phyloP scores from a whole-genome alignment of 2,888 invertebrate genomes.

The Drosophila recens region DNA sequence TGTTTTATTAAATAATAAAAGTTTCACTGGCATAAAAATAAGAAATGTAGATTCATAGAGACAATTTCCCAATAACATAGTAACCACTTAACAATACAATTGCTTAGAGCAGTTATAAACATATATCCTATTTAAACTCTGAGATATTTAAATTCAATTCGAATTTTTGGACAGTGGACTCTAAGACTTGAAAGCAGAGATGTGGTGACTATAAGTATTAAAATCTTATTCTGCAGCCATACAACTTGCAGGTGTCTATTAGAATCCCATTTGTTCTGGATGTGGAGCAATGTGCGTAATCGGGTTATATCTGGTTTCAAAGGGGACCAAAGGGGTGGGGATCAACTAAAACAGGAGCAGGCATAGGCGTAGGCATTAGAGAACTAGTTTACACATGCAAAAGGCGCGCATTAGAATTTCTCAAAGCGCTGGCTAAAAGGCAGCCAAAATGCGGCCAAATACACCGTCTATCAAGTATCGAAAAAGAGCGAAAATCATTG shows the following conservation, averaged over 20 bases:
- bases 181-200: conserved; percentile 29
- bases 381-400: conserved; percentile 51
- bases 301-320: conserved; percentile 3
- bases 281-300: conserved; percentile 52
- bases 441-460: conserved; percentile 47
- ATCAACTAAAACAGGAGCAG: conserved; percentile 27
- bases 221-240: conserved; percentile 34
- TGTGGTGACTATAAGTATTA: conserved; percentile 21
- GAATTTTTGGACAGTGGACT: conserved; percentile 25
- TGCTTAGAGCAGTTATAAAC: too few species aligned
- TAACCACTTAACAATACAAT: too few species aligned
- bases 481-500: conserved; percentile 66
- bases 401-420: conserved; percentile 25
- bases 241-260: conserved; percentile 39
- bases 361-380: conserved; percentile 28
- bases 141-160: not conserved
- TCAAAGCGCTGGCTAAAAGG: conserved; percentile 23
- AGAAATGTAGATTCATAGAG: not conserved
- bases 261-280: conserved; percentile 39
- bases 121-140: too few species aligned
- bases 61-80: too few species aligned
- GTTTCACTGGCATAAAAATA: not conserved
- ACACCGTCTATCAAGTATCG: conserved; percentile 44
- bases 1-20: not conserved
- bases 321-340: conserved; percentile 5